Evolutionary conservation across 2,888 invertebrate genomes (phyloP), one percentile per base, ranked within the genome.

Genomic region (Malthinus flaveolus): DNA sequence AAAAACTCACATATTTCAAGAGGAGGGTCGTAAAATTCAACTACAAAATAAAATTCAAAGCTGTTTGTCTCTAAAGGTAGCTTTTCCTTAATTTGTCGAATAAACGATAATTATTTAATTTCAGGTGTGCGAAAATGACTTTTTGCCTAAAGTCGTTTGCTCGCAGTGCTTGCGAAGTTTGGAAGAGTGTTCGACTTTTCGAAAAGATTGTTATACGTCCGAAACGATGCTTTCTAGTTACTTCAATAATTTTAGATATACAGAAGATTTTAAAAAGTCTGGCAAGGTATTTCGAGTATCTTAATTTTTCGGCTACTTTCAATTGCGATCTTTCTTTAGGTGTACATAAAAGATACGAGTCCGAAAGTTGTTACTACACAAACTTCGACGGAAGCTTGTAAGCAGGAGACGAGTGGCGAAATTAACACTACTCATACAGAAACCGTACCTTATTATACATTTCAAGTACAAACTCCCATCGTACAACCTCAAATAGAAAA

Each of bases 141-240:
- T 85, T 32, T 75, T 88, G 61, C 88, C 88, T 42, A 88, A 88
- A 79, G 85, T 86, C 13, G 81, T 88, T 9, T 88, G 88, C 71
- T 80, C 81, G 8, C 83, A 83, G 59, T 88, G 88, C 69, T 76
- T 86, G 35, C 82, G 83, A 66, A 84, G 84, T 66, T 71, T 88
- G 56, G 88, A 88, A 62, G 81, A 80, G 35, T 84, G 84, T 62
- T 82, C 82, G 58, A 84, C 84, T 42, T 87, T 88, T 73, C 80
- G 87, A 51, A 84, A 85, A 65, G 83, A 85, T 45, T 87, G 87
- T 65, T 80, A 83, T 12, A 85, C 82, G 64, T 86, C 88, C 0
- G 87, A 88, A 73, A 80, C 82, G 10, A 87, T 87, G 86, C 75
- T 88, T 6, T 85, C 84, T 56, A 85, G 84, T 59, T 88, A 87